Evolutionary conservation across 2,888 invertebrate genomes (phyloP).

Genomic region (Noctua pronuba): DNA sequence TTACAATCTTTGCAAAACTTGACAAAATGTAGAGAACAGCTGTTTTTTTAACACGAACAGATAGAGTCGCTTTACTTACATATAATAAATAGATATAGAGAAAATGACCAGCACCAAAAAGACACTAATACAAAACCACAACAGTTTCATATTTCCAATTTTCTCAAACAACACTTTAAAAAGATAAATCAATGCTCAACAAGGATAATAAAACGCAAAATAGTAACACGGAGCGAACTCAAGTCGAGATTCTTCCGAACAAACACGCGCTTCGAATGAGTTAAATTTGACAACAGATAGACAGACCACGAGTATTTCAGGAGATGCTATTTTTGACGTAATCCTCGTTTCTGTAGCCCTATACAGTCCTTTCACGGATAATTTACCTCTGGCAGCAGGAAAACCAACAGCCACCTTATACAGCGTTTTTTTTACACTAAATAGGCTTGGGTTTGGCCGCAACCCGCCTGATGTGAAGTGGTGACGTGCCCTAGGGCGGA

Average conservation of each 20-base stretch:
- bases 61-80: background rate
- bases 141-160: constrained; percentile 21
- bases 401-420: background rate
- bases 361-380: background rate
- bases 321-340: constrained; percentile 40
- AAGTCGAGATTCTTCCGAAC: constrained; percentile 30
- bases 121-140: background rate
- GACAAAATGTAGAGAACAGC: no score
- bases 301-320: constrained; percentile 42
- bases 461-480: background rate
- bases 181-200: constrained; percentile 9
- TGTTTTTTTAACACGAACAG: no score
- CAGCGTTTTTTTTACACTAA: background rate
- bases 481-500: background rate
- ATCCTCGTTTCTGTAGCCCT: background rate
- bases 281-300: constrained; percentile 57
- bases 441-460: background rate
- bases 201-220: constrained; percentile 23
- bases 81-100: background rate
- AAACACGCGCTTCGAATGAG: constrained; percentile 21
- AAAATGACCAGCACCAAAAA: background rate
- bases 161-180: background rate
- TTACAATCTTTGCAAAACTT: no score
- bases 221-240: background rate
- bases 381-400: background rate